Evolutionary conservation across 1,140 invertebrate genomes (phyloP).

Genomic region (Ceratosolen fusciceps): DNA sequence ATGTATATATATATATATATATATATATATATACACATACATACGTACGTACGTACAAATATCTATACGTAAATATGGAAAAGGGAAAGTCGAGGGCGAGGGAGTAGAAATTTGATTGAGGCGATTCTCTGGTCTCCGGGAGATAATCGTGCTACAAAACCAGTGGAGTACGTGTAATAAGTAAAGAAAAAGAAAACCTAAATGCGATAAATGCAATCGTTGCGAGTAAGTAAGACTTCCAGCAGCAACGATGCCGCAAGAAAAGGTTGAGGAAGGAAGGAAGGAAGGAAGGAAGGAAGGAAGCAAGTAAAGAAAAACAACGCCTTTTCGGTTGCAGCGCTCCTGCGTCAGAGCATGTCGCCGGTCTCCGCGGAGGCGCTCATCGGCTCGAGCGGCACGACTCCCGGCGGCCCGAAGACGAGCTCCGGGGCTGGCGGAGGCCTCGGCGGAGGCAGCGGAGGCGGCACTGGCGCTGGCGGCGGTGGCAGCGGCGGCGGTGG

Average conservation of each 20-base stretch:
- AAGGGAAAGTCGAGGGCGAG: too few relatives aligned
- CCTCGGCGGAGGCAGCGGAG: constrained; percentile 52
- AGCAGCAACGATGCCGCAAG: not conserved
- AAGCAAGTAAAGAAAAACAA: constrained; percentile 25
- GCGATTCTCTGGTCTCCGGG: too few relatives aligned
- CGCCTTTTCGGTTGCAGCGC: constrained; percentile 63
- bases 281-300: constrained; percentile 5
- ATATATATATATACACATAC: too few relatives aligned
- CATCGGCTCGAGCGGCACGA: constrained; percentile 15
- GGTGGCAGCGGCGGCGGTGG: not conserved
- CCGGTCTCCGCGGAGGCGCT: constrained; percentile 61
- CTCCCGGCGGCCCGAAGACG: constrained; percentile 56
- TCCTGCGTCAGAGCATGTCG: constrained; percentile 70
- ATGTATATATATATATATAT: too few relatives aligned
- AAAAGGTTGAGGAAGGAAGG: constrained; percentile 4
- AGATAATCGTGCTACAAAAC: too few relatives aligned
- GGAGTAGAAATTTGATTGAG: too few relatives aligned
- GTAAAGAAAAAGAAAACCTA: not conserved
- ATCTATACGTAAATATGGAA: too few relatives aligned
- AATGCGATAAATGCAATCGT: not conserved
- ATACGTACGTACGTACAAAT: not conserved
- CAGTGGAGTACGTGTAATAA: too few relatives aligned
- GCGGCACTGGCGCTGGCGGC: constrained; percentile 47
- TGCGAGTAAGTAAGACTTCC: not conserved
- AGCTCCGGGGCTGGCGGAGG: not conserved